Conservation (phyloP, 2,888 invertebrate genomes). For the Trichopoda pennipes region DNA sequence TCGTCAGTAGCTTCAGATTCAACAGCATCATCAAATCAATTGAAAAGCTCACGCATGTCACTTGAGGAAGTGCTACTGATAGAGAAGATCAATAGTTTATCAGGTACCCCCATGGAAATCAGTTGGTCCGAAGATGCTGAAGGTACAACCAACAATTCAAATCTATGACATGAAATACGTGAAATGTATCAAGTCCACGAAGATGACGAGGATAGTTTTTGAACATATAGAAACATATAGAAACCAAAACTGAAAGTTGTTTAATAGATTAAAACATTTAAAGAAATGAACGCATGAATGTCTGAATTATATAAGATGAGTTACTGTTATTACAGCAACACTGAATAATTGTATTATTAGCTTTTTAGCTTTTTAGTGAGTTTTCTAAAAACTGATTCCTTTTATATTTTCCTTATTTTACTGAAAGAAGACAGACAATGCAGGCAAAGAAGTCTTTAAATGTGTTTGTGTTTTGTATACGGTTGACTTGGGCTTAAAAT, state of each 20-base stretch:
- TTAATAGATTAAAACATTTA: conserved; percentile 57
- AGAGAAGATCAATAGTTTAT: conserved; percentile 79
- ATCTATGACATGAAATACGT: conserved; percentile 76
- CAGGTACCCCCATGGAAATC: conserved; percentile 82
- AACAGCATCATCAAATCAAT: conserved; percentile 67
- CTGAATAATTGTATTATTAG: conserved; percentile 66
- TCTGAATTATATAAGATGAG: conserved; percentile 4
- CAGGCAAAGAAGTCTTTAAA: neutral
- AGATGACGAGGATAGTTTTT: conserved; percentile 81
- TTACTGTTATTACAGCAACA: conserved; percentile 28
- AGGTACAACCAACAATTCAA: conserved; percentile 71
- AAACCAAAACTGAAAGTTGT: conserved; percentile 47
- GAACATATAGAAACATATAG: conserved; percentile 72
- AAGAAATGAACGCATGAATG: conserved; percentile 44
- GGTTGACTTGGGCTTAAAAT: conserved; percentile 18
- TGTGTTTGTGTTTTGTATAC: conserved; percentile 26
- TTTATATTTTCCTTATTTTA: neutral
- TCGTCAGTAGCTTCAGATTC: conserved; percentile 76
- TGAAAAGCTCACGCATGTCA: conserved; percentile 76
- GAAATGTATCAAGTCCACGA: conserved; percentile 74
- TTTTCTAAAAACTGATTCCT: neutral
- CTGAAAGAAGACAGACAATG: neutral
- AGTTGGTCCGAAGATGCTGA: conserved; percentile 81
- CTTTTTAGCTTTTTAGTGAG: too few species aligned
- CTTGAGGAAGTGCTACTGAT: conserved; percentile 79